Conservation (phyloP, 2,113 vertebrate species). For the Platycercus adscitus region DNA sequence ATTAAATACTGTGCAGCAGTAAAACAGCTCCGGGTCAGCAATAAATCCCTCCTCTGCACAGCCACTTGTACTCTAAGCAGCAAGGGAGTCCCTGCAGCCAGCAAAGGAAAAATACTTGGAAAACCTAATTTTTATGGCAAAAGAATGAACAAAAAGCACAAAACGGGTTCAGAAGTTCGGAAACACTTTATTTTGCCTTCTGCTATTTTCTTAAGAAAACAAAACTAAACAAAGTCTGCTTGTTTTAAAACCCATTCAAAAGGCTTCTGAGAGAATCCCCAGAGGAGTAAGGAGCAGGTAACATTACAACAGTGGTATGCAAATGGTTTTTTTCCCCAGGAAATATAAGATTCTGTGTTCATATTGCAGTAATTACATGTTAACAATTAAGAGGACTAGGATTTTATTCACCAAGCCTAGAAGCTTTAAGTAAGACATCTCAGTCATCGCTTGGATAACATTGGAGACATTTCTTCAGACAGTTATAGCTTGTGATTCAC, state of each 20-base stretch:
- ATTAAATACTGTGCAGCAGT: not conserved
- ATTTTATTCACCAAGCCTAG: constrained; percentile 36
- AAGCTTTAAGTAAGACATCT: constrained; percentile 52
- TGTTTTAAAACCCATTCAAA: constrained; percentile 64
- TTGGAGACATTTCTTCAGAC: constrained; percentile 39
- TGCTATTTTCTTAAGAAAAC: constrained; percentile 66
- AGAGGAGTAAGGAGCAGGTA: constrained; percentile 40
- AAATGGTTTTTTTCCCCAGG: constrained; percentile 66
- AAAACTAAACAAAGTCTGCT: constrained; percentile 60
- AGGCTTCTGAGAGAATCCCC: constrained; percentile 53
- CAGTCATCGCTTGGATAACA: constrained; percentile 41
- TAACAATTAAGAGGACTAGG: constrained; percentile 47
- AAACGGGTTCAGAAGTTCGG: constrained; percentile 58
- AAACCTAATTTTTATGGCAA: not conserved
- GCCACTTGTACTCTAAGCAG: not conserved
- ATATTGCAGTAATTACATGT: constrained; percentile 55
- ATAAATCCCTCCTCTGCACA: not conserved
- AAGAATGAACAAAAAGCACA: constrained; percentile 41
- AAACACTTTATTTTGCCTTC: constrained; percentile 67
- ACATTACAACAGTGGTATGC: constrained; percentile 52
- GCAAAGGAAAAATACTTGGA: not conserved
- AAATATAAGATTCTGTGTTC: constrained; percentile 43
- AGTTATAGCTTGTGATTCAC: constrained; percentile 38
- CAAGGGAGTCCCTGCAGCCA: not conserved
- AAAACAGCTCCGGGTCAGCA: not conserved